These are phyloP conservation scores for Syngnathus acus DNA, from an alignment of 2,797 vertebrate species.

Conservation along the genomic window DNA sequence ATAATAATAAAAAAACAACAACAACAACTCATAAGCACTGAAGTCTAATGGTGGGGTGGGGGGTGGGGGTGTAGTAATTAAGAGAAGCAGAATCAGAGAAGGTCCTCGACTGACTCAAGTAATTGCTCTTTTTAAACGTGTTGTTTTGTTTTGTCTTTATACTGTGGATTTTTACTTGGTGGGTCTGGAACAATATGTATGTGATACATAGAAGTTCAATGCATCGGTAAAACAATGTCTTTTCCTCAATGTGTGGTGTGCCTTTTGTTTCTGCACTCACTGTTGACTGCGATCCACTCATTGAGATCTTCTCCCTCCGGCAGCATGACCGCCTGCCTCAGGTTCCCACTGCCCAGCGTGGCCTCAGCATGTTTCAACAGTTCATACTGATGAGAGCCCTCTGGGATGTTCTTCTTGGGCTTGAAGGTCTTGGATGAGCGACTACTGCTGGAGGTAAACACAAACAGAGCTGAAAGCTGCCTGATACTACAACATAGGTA, in stretches of 20 bases:
- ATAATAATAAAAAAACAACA: background rate
- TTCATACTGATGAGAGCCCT: conserved; percentile 94
- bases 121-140: too few relatives aligned
- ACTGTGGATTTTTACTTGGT: background rate
- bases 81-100: background rate
- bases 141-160: background rate
- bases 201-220: background rate
- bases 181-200: background rate
- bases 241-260: background rate
- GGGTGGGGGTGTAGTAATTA: background rate
- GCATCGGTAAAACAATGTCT: background rate
- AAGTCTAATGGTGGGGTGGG: too few relatives aligned
- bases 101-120: too few relatives aligned
- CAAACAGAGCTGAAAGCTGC: conserved; percentile 8
- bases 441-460: conserved; percentile 69
- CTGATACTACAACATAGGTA: background rate
- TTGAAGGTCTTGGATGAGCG: conserved; percentile 96
- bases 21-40: too few relatives aligned
- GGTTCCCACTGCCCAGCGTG: conserved; percentile 88
- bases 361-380: conserved; percentile 92
- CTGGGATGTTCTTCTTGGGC: conserved; percentile 94
- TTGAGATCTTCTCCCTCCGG: conserved; percentile 96
- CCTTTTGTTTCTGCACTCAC: conserved; percentile 65
- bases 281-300: conserved; percentile 97
- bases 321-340: conserved; percentile 91